Percentiles rank a stretch among this genome's conserved stretches.
phyloP scores from a whole-genome alignment of 2,888 invertebrate genomes.

The Adelphocoris suturalis region DNA sequence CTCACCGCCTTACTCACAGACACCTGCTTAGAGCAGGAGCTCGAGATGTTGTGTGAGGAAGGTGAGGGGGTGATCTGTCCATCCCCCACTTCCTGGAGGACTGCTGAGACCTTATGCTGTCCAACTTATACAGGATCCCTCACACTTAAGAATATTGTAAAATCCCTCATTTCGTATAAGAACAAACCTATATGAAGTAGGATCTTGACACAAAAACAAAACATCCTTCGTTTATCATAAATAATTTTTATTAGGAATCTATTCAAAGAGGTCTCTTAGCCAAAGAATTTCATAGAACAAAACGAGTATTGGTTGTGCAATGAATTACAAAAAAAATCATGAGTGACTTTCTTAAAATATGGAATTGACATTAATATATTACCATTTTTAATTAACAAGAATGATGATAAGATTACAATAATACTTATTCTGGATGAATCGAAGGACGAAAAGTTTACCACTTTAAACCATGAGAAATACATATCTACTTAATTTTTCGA shows the following conservation, averaged over 20 bases:
- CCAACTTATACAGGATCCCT: too few relatives aligned
- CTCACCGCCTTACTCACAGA: too few relatives aligned
- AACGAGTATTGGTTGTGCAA: slow-evolving; percentile 25
- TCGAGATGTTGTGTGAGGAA: too few relatives aligned
- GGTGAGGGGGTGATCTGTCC: too few relatives aligned
- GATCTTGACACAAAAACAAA: neutral
- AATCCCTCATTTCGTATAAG: too few relatives aligned
- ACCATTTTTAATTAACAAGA: neutral
- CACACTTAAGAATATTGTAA: too few relatives aligned
- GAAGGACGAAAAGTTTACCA: neutral
- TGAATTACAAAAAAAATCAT: neutral
- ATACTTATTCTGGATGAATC: neutral
- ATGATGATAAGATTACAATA: neutral
- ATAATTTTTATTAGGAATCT: slow-evolving; percentile 6
- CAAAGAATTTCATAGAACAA: slow-evolving; percentile 18
- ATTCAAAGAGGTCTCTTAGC: slow-evolving; percentile 22
- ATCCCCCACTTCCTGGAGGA: too few relatives aligned
- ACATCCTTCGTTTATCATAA: neutral
- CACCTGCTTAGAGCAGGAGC: too few relatives aligned
- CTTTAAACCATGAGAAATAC: neutral
- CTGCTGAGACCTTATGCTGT: too few relatives aligned
- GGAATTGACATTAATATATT: neutral
- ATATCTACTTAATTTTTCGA: neutral
- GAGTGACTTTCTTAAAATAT: neutral
- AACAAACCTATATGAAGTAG: too few relatives aligned